Base-by-base conservation (phyloP, 2,888 invertebrate genomes). In the Coenonympha glycerion region DNA sequence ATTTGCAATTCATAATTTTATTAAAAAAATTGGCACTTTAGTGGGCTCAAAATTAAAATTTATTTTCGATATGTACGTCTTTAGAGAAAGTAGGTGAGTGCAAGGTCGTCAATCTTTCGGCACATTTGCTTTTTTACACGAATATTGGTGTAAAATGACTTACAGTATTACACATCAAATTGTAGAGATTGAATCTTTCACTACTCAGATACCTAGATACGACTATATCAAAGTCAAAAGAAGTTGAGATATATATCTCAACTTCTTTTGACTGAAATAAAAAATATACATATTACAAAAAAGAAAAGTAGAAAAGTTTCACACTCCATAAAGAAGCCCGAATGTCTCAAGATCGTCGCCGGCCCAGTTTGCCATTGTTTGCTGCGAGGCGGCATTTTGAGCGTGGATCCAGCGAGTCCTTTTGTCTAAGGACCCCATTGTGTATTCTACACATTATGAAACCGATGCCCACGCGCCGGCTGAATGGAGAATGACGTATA, bases 301-400 rank as follows among this genome's bases (percentile, higher is more conserved):
- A 6, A 31, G 31, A 47, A 39, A 24, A 26, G 33, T 34, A 39
- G 19, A 47, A 47, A 52, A 48, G 52, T 49, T 49, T 39, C 37
- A 50, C 36, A 52, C 49, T 47, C 28, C 49, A 41, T 37, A 50
- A 53, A 53, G 53, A 51, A 47, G 30, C 45, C 49, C 49, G 52
- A 51, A 56, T 34, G 53, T 51, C 42, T 50, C 31, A 26, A 55
- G 55, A 59, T 56, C 39, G 53, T 50, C 41, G 37, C 49, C 53
- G 56, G 50, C 56, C 56, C 50, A 56, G 53, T 51, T 56, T 49
- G 21, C 45, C 37, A 50, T 55, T 57, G 59, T 59, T 53, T 55
- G 48, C 52, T 42, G 44, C 40, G 47, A 55, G 53, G 58, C 50
- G 57, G 55, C 55, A 49, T 59, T 57, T 59, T 52, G 55, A 59